Conservation (phyloP, 2,113 vertebrate species). For the Hippocampus mohnikei region DNA sequence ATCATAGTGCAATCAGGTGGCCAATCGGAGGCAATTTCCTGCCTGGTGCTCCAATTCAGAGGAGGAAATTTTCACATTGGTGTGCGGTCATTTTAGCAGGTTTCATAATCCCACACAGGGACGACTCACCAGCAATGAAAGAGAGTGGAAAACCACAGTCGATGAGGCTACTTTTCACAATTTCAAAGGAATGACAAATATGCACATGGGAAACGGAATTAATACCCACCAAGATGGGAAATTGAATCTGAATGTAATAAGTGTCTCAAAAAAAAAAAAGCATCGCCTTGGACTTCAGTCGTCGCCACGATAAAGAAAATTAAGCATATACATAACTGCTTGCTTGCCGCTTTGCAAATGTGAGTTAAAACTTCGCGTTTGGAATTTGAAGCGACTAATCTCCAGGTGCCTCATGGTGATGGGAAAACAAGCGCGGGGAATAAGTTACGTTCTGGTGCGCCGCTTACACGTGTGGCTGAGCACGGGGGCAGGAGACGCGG, state of each 20-base stretch:
- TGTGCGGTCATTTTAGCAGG: conserved; percentile 40
- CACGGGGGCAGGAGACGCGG: conserved; percentile 15
- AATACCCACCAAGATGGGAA: conserved; percentile 60
- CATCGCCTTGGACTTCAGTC: conserved; percentile 50
- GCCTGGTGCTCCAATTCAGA: conserved; percentile 62
- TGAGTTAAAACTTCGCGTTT: conserved; percentile 51
- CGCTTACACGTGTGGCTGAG: conserved; percentile 52
- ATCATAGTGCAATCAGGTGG: conserved; percentile 74
- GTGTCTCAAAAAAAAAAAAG: conserved; percentile 39
- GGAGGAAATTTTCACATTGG: conserved; percentile 36
- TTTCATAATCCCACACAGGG: conserved; percentile 71
- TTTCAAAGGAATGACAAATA: conserved; percentile 42
- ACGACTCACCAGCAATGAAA: background rate
- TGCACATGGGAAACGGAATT: conserved; percentile 53
- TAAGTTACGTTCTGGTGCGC: no score
- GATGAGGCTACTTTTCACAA: conserved; percentile 32
- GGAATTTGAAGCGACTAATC: conserved; percentile 67
- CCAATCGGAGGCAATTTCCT: conserved; percentile 71
- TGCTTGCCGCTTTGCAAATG: conserved; percentile 59
- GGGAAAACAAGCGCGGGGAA: conserved; percentile 48
- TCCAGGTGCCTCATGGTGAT: conserved; percentile 40
- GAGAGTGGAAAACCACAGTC: background rate
- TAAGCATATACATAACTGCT: conserved; percentile 68
- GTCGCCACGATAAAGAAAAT: conserved; percentile 64
- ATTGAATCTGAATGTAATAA: conserved; percentile 64